Percentiles rank a stretch among this genome's conserved stretches.
Conservation (phyloP, 92 coral and sea anemone species). For the Palythoa grandis region DNA sequence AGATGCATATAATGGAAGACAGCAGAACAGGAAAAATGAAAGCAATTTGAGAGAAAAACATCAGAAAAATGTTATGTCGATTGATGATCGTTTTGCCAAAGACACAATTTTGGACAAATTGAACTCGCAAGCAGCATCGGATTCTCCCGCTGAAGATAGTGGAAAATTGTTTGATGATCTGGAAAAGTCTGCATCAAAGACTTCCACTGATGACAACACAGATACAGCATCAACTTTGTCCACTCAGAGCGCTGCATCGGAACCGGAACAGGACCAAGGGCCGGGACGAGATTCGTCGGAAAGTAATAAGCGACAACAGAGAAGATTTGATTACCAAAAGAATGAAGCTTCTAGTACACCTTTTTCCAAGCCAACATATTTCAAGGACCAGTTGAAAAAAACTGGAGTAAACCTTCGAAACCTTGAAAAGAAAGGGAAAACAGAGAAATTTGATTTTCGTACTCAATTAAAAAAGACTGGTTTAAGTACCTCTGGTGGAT, state of each 20-base stretch:
- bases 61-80: conserved; percentile 38
- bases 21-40: conserved; percentile 6
- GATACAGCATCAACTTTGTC: conserved; percentile 46
- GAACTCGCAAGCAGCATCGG: conserved; percentile 29
- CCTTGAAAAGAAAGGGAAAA: conserved; percentile 35
- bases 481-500: conserved; percentile 5
- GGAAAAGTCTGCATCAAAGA: conserved; percentile 38
- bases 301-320: background rate
- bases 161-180: conserved; percentile 28
- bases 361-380: conserved; percentile 30
- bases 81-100: conserved; percentile 48
- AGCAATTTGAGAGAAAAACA: conserved; percentile 21
- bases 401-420: conserved; percentile 59
- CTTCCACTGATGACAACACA: conserved; percentile 48
- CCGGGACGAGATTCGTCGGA: background rate
- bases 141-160: conserved; percentile 9
- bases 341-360: background rate
- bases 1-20: conserved; percentile 9
- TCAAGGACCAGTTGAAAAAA: conserved; percentile 53
- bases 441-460: conserved; percentile 64
- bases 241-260: conserved; percentile 46
- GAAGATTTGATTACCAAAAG: conserved; percentile 5
- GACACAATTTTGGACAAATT: conserved; percentile 45
- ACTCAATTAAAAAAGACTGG: conserved; percentile 65
- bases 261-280: conserved; percentile 21